Evolutionary conservation across 2,797 vertebrate genomes (phyloP), one percentile per base, ranked within the genome.

Genomic region (Gambelia wislizenii): DNA sequence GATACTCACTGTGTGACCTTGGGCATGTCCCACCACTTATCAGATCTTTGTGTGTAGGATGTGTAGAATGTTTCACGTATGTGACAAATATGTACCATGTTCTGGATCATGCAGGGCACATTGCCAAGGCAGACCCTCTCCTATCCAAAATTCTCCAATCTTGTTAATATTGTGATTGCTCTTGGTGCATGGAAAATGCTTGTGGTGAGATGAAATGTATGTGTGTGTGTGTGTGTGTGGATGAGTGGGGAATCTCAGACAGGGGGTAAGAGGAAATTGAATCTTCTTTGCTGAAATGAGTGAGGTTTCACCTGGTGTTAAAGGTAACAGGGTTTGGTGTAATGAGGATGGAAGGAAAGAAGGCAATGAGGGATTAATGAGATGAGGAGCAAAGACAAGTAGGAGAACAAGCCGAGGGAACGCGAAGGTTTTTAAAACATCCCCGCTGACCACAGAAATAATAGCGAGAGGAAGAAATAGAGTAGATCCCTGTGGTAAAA

Each of bases 401-500:
- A 93, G 90, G 88, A 84, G 94, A 91, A 89, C 92, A 94, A 95
- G 96, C 95, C 94, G 87, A 52, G 94, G 47, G 96, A 96, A 96
- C 95, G 93, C 92, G 95, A 93, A 92, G 87, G 95, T 69, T 94
- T n/a, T 95, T 93, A 95, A 95, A 96, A 95, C 95, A 75, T 97
- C 96, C 96, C 96, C 59, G 89, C 96, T 96, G 96, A 97, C 96
- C 94, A 93, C 91, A 91, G 96, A 96, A 97, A 97, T 97, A 97
- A 97, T 96, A 95, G 97, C 97, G 97, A 97, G 96, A 97, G 97
- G 96, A 97, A 98, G 78, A 98, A 98, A 97, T 98, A 97, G 98
- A 99, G 97, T 98, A 97, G 97, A 98, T 99, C 98, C 98, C 98
- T 98, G 97, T 97, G 98, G 98, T 98, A 98, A 98, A 97, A 97